Evolutionary conservation across 2,888 invertebrate genomes (phyloP).

Genomic region (Drosophila gaucha): DNA sequence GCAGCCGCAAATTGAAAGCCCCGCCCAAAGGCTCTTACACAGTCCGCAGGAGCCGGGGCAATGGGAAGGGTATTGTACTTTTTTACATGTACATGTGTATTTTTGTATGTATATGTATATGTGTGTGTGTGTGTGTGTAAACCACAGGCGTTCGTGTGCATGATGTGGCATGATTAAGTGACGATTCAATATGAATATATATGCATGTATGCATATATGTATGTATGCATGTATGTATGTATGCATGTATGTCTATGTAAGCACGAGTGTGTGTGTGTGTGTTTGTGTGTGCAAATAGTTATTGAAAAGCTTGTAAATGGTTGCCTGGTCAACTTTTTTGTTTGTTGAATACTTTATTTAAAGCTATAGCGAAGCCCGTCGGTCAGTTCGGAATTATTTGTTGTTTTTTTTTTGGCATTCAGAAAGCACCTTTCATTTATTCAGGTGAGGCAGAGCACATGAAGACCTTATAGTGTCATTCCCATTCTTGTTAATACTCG

Average conservation of each 20-base stretch:
- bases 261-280: background rate
- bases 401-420: background rate
- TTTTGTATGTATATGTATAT: background rate
- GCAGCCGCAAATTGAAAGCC: slow-evolving; percentile 64
- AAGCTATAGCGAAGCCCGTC: slow-evolving; percentile 21
- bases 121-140: slow-evolving; percentile 15
- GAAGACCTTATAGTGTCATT: too few relatives aligned
- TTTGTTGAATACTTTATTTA: background rate
- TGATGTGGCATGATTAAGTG: slow-evolving; percentile 50
- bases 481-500: too few relatives aligned
- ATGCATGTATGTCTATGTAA: background rate
- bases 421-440: background rate
- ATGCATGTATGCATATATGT: background rate
- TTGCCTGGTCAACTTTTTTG: background rate
- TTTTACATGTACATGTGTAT: background rate
- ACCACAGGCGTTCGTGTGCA: slow-evolving; percentile 44
- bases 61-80: slow-evolving; percentile 1
- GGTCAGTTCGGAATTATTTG: slow-evolving; percentile 1
- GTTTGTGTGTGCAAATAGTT: background rate
- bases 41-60: background rate
- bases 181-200: slow-evolving; percentile 42
- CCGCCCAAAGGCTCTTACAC: slow-evolving; percentile 7
- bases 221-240: background rate
- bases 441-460: background rate
- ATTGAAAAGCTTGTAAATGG: slow-evolving; percentile 7